A percentile compares a stretch with the other conserved stretches of the same genome.
Conservation (phyloP, 2,888 invertebrate genomes). For the Quadroppia sp. region DNA sequence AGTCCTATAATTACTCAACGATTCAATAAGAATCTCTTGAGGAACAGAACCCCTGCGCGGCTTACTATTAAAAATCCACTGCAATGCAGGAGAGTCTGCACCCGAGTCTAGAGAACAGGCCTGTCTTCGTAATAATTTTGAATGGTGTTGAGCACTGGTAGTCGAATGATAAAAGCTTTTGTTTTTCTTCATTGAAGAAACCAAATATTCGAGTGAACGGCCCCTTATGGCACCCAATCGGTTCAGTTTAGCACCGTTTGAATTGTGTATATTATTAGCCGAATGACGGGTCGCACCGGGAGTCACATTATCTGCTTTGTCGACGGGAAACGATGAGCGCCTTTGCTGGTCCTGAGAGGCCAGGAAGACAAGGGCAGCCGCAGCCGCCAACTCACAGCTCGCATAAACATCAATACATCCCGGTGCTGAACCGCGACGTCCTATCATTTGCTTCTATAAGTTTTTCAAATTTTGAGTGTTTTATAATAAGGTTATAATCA, state of each 20-base stretch:
- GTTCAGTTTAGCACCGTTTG: conserved; percentile 31
- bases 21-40: conserved; percentile 43
- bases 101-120: conserved; percentile 37
- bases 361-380: conserved; percentile 40
- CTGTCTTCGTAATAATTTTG: conserved; percentile 31
- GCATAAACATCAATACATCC: conserved; percentile 44
- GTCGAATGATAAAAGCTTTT: conserved; percentile 25
- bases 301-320: background rate
- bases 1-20: conserved; percentile 42
- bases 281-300: conserved; percentile 4
- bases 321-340: conserved; percentile 41
- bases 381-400: conserved; percentile 37
- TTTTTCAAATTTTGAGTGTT: too few relatives aligned
- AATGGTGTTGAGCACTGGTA: conserved; percentile 28
- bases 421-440: conserved; percentile 48
- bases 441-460: conserved; percentile 24
- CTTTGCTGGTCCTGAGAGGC: conserved; percentile 30
- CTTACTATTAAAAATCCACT: conserved; percentile 36
- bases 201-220: conserved; percentile 37
- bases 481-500: too few relatives aligned
- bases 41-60: conserved; percentile 38
- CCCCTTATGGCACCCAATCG: conserved; percentile 26
- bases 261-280: conserved; percentile 12
- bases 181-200: conserved; percentile 36
- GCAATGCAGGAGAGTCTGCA: conserved; percentile 3